Conservation (phyloP, 2,113 vertebrate species). For the Furnarius figulus region DNA sequence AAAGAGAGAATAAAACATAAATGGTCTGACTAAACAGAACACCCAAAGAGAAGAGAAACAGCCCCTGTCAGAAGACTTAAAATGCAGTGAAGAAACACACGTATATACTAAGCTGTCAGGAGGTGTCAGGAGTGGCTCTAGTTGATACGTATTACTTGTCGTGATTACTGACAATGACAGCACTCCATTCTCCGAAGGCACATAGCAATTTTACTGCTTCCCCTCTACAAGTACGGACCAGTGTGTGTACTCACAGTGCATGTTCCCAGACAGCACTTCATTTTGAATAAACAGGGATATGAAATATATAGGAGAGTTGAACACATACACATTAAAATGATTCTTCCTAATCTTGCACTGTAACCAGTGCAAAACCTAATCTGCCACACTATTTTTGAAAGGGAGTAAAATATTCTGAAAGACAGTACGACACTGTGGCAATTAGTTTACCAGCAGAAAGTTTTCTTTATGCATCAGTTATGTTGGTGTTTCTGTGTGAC, state of each 20-base stretch:
- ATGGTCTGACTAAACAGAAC: background rate
- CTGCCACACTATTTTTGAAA: background rate
- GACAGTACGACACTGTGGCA: background rate
- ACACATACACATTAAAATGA: background rate
- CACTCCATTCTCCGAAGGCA: background rate
- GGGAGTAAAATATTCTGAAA: background rate
- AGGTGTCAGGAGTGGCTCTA: background rate
- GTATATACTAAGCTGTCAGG: background rate
- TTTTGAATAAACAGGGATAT: background rate
- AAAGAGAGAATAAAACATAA: background rate
- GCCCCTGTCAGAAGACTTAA: background rate
- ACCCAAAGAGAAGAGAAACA: background rate
- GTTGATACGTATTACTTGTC: background rate
- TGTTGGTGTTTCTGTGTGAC: background rate
- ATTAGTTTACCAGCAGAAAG: background rate
- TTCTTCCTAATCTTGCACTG: background rate
- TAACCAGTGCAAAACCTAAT: background rate
- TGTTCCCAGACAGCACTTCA: background rate
- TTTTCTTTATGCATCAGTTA: background rate
- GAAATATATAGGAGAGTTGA: background rate
- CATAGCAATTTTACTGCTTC: background rate
- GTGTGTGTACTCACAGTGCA: background rate
- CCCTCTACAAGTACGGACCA: background rate
- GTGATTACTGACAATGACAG: background rate
- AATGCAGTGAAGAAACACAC: background rate